Conservation (phyloP, 35 echinoderm and acorn worm genomes). For the Heliocidaris tuberculata region DNA sequence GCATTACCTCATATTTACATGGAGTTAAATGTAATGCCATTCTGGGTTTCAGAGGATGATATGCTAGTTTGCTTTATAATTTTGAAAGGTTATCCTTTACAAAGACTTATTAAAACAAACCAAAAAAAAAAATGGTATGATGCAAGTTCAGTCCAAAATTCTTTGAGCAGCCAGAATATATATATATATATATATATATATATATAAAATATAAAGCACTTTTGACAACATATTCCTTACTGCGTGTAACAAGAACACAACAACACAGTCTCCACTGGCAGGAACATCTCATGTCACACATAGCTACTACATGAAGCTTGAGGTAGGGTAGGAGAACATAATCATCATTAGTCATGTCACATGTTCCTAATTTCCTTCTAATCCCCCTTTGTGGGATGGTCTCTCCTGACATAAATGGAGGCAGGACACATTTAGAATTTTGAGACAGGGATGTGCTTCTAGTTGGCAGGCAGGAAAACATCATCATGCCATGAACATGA, state of each 20-base stretch:
- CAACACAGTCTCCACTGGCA: constrained; percentile 22
- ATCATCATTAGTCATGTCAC: constrained; percentile 10
- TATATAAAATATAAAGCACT: no score
- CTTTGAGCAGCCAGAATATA: no score
- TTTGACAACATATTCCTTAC: not conserved
- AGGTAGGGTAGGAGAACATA: not conserved
- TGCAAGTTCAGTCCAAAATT: no score
- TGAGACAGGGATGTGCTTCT: not conserved
- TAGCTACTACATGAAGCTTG: not conserved
- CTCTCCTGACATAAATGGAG: not conserved
- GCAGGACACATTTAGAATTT: not conserved
- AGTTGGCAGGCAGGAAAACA: not conserved
- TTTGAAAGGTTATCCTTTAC: no score
- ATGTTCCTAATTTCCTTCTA: constrained; percentile 18
- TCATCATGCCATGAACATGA: not conserved
- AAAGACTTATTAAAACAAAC: no score
- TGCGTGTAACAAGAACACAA: not conserved
- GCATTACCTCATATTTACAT: no score
- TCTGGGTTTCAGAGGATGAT: no score
- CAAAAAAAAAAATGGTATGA: no score
- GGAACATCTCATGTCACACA: constrained; percentile 25
- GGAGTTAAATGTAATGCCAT: no score
- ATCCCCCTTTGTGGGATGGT: not conserved
- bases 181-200: no score
- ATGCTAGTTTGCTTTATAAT: no score